Evolutionary conservation across 2,888 invertebrate species (phyloP), one percentile per base, ranked within the genome.

Genomic region (Tuta absoluta): DNA sequence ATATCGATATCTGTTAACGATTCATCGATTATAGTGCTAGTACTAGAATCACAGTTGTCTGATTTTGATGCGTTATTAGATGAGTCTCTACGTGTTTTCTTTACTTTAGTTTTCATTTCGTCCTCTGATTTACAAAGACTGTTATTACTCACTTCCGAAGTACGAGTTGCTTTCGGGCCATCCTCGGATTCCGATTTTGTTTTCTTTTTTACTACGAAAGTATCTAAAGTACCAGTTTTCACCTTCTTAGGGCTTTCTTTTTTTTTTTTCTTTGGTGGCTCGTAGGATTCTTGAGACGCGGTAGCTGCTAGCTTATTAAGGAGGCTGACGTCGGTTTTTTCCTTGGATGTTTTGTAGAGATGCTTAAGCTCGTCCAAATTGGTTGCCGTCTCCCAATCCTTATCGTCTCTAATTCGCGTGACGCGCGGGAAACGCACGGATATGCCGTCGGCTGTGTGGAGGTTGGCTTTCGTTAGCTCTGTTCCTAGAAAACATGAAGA

Each of bases 391-490:
- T 95, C 86, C 94, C 97, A 97, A 66, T 94, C 90, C 86, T 98
- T 99, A 81, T 99, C 98, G 63, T 93, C 89, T 63, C 98, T 93
- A 68, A 98, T 94, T 71, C 93, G 93, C 0, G 96, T 95, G 0
- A 98, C 96, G 71, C 98, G 93, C 0, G 98, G 98, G 89, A 98
- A 98, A 63, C 98, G 92, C 57, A 98, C 97, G 2, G 98, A 98
- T 75, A 99, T 98, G 1, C 98, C 98, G 74, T 96, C 95, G 0
- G 98, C 98, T 1, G 98, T 98, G 80, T 99, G 98, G 7, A 95
- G 93, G 65, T 95, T 95, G 2, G 96, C 95, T 81, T 95, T 94
- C 1, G 96, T 95, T 71, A 96, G 93, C 83, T 96, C 96, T 0
- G 96, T 96, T 0, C 96, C 94, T 92, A 80, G 19, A 80, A 62